Base-by-base conservation (phyloP, 1,140 invertebrate genomes). In the Zaprionus taronus region DNA sequence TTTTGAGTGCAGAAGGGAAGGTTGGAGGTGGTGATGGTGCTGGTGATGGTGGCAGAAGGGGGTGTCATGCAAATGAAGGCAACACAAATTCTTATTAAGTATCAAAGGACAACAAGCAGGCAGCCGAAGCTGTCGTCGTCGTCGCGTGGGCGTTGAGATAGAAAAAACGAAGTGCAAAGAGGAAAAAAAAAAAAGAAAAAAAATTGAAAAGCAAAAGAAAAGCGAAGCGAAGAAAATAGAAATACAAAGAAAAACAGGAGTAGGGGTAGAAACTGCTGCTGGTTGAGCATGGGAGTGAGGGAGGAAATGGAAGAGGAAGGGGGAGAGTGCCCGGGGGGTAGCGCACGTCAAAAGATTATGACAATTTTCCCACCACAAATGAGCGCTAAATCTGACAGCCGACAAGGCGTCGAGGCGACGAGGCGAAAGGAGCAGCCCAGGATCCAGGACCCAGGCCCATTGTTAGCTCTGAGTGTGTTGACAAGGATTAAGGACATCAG, bases 321-420 rank as follows among this genome's bases (percentile, higher is more conserved):
- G 47, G 15, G 49, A 17, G 36, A 36, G 17, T 56, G 26, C 34
- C 20, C 68, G 36, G 57, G 70, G 75, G 58, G 71, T 60, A 77
- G 74, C 81, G 79, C 86, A 80, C 86, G 89, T 91, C 89, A 91
- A 91, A 91, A 91, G 89, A 91, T 91, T 91, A 91, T 91, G 89
- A 91, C 89, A 89, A 91, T 89, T 91, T 91, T 91, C 80, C 74
- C 85, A 91, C 89, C 89, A 84, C 89, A 91, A 91, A 91, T 91
- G 89, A 91, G 82, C 87, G 86, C 55, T 72, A 89, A 87, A 83
- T 76, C 78, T 79, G 78, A 76, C 83, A 77, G 76, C 75, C 74
- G 69, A 83, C 78, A 81, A 38, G 57, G 67, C 77, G 64, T 51
- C 79, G 61, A 53, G 68, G 47, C 47, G 47, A 24, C 47, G 62